Conservation (phyloP, 2,888 invertebrate species). For the Physocephala rufipes region DNA sequence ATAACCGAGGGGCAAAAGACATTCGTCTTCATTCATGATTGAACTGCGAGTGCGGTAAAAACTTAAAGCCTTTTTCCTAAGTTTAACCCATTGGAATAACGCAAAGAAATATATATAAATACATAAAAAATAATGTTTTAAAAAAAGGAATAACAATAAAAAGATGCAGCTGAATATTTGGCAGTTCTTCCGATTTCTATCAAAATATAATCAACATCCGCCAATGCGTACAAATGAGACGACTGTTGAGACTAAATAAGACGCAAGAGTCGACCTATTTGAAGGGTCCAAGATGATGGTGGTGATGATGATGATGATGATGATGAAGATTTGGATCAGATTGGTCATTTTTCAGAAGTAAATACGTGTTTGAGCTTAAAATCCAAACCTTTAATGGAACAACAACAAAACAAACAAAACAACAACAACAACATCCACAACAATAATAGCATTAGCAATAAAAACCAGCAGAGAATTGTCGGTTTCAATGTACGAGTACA, state of each 20-base stretch:
- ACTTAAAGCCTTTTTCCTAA: too few species aligned
- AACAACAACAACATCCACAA: conserved; percentile 9
- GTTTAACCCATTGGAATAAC: background rate
- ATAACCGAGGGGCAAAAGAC: too few species aligned
- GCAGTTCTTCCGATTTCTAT: conserved; percentile 34
- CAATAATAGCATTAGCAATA: conserved; percentile 31
- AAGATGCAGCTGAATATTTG: conserved; percentile 51
- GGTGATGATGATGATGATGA: too few species aligned
- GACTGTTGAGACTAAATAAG: conserved; percentile 28
- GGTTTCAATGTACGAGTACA: background rate
- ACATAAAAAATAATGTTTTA: background rate
- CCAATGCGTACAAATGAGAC: conserved; percentile 35
- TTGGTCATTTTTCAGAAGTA: conserved; percentile 3
- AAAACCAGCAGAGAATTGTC: conserved; percentile 13
- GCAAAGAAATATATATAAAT: background rate
- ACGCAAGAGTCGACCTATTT: conserved; percentile 32
- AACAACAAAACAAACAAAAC: background rate
- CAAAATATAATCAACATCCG: conserved; percentile 55
- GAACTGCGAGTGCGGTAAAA: too few species aligned
- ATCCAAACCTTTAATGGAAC: background rate
- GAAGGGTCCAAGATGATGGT: background rate
- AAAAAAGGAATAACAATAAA: conserved; percentile 47
- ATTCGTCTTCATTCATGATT: conserved; percentile 3
- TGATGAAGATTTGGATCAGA: too few species aligned
- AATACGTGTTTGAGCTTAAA: background rate